Percentiles rank a stretch among this genome's conserved stretches.
phyloP scores from a whole-genome alignment of 2,888 invertebrate genomes.

The Cataglyphis altisquamis region DNA sequence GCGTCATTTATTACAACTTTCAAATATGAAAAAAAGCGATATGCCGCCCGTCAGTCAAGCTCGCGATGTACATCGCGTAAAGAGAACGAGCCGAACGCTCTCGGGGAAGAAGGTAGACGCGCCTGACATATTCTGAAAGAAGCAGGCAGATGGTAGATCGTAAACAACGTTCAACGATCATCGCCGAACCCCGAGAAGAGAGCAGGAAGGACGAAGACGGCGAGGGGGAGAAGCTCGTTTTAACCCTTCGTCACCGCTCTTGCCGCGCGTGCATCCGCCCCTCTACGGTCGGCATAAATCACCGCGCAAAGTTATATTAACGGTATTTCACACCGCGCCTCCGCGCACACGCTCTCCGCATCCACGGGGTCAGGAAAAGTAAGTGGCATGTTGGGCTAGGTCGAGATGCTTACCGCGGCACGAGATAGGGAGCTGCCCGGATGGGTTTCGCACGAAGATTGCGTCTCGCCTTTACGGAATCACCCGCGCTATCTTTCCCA shows the following conservation, averaged over 20 bases:
- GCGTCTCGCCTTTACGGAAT: constrained; percentile 47
- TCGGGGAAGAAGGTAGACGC: constrained; percentile 23
- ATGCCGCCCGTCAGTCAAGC: constrained; percentile 6
- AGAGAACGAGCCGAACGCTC: neutral
- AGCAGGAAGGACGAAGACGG: neutral
- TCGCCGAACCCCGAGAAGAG: constrained; percentile 15
- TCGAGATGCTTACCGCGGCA: constrained; percentile 43
- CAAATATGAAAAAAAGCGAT: constrained; percentile 26
- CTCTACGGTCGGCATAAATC: constrained; percentile 75
- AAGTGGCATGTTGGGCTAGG: constrained; percentile 45
- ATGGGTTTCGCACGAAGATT: constrained; percentile 47
- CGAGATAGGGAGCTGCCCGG: constrained; percentile 46
- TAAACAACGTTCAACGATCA: constrained; percentile 73
- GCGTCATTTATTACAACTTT: constrained; percentile 23
- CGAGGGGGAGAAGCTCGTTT: constrained; percentile 30
- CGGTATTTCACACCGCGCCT: constrained; percentile 77
- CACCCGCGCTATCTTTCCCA: constrained; percentile 38
- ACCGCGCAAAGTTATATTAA: constrained; percentile 81
- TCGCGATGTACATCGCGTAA: neutral
- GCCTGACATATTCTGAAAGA: neutral
- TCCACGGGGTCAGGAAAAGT: constrained; percentile 30
- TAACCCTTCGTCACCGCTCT: constrained; percentile 54
- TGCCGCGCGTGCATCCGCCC: constrained; percentile 11
- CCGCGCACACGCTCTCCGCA: constrained; percentile 32
- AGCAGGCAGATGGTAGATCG: constrained; percentile 49